Percentiles rank a stretch among this genome's conserved stretches.
These are phyloP conservation scores for Brachionichthys hirsutus DNA, from an alignment of 2,113 vertebrate species.

Conservation along the genomic window DNA sequence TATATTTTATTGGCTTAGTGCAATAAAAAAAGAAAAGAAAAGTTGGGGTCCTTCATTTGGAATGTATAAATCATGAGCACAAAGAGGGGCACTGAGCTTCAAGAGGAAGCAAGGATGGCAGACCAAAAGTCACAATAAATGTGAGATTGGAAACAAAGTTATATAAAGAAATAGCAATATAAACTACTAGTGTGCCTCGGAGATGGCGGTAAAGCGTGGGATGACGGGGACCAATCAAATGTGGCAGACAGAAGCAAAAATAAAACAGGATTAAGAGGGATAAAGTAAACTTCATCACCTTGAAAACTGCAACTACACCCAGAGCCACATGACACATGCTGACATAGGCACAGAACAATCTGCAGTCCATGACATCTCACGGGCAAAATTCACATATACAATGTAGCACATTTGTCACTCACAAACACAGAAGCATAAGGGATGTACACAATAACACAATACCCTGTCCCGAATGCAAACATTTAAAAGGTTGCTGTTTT, in stretches of 20 bases:
- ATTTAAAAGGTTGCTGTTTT: background rate
- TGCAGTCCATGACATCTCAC: background rate
- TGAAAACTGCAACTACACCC: constrained; percentile 23
- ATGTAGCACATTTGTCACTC: constrained; percentile 14
- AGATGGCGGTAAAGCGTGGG: background rate
- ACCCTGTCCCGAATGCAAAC: no score
- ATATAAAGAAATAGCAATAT: constrained; percentile 1
- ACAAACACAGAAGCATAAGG: background rate
- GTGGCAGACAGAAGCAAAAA: background rate
- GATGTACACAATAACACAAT: background rate
- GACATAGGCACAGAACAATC: constrained; percentile 19
- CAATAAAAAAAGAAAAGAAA: no score
- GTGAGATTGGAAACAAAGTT: background rate
- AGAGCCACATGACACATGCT: background rate
- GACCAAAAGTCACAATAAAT: constrained; percentile 13
- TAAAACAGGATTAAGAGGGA: no score
- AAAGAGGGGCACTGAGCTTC: background rate
- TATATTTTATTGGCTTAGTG: no score
- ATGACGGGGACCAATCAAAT: constrained; percentile 7
- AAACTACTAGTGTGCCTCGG: constrained; percentile 22
- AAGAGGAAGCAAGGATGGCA: background rate
- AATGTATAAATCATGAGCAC: background rate
- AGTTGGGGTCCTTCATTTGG: no score
- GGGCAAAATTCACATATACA: background rate
- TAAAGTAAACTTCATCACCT: constrained; percentile 19